Conservation (phyloP, 1,140 invertebrate genomes). For the Aleiodes sp. region DNA sequence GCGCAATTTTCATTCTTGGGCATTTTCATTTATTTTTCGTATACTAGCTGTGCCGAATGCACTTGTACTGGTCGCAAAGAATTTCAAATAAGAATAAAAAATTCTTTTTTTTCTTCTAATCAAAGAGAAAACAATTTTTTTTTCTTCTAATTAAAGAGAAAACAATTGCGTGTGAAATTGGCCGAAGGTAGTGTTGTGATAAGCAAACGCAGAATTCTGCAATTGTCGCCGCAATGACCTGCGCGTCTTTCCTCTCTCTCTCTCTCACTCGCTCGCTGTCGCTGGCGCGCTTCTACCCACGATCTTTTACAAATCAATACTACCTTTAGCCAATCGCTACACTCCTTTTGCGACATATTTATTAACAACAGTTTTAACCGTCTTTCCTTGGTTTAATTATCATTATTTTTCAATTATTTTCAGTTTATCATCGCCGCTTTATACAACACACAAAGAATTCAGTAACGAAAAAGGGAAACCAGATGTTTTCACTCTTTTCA, state of each 20-base stretch:
- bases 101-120: background rate
- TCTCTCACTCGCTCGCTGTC: background rate
- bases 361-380: constrained; percentile 64
- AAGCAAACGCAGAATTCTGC: background rate
- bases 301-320: constrained; percentile 22
- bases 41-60: constrained; percentile 68
- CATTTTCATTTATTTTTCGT: constrained; percentile 56
- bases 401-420: constrained; percentile 32
- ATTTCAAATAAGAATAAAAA: background rate
- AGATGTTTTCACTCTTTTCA: no score
- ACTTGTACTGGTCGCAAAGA: constrained; percentile 65
- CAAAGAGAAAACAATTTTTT: no score
- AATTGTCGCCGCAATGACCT: background rate
- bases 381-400: no score
- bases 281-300: background rate
- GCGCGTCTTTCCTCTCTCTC: background rate
- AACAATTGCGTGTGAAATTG: constrained; percentile 42
- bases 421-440: no score
- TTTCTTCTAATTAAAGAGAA: background rate
- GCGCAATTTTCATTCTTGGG: constrained; percentile 43
- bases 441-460: no score
- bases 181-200: constrained; percentile 46
- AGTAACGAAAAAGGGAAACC: no score
- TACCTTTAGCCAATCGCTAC: constrained; percentile 48
- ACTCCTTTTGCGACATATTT: constrained; percentile 46